Conservation (phyloP, 1,140 invertebrate species). For the Drosophila leontia region DNA sequence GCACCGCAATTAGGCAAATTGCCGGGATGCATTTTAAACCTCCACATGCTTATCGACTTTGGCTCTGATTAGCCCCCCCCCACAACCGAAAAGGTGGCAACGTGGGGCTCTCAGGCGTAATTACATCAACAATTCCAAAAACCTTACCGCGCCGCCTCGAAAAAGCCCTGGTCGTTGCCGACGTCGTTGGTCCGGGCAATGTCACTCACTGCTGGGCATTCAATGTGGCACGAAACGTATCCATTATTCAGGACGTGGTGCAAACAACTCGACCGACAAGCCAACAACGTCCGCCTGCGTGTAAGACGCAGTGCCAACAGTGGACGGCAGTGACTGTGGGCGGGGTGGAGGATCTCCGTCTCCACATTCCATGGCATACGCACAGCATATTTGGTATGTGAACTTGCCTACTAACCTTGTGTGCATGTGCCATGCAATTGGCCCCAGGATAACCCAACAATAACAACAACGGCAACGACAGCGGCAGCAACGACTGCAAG, state of each 20-base stretch:
- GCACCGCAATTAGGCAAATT: constrained; percentile 73
- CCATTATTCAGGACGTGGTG: constrained; percentile 80
- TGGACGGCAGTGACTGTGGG: neutral
- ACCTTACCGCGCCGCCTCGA: constrained; percentile 38
- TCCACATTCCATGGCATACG: constrained; percentile 49
- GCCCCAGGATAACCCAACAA: constrained; percentile 40
- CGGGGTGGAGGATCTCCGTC: neutral
- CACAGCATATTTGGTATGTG: constrained; percentile 65
- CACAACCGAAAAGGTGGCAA: constrained; percentile 18
- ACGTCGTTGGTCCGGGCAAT: constrained; percentile 45
- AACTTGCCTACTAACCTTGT: constrained; percentile 67
- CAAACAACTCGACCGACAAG: constrained; percentile 75
- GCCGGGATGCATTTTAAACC: constrained; percentile 58
- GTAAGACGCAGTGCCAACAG: constrained; percentile 63
- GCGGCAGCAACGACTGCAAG: constrained; percentile 25
- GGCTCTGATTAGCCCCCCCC: constrained; percentile 28
- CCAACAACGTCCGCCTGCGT: constrained; percentile 53
- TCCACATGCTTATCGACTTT: constrained; percentile 60
- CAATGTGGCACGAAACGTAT: constrained; percentile 76
- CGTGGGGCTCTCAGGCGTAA: constrained; percentile 69
- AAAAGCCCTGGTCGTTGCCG: constrained; percentile 21
- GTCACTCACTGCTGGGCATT: constrained; percentile 75
- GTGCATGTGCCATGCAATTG: constrained; percentile 64
- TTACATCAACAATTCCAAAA: constrained; percentile 81
- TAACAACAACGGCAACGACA: constrained; percentile 30